phyloP scores from a whole-genome alignment of 2,113 vertebrate species.

The Ailuropoda melanoleuca region DNA sequence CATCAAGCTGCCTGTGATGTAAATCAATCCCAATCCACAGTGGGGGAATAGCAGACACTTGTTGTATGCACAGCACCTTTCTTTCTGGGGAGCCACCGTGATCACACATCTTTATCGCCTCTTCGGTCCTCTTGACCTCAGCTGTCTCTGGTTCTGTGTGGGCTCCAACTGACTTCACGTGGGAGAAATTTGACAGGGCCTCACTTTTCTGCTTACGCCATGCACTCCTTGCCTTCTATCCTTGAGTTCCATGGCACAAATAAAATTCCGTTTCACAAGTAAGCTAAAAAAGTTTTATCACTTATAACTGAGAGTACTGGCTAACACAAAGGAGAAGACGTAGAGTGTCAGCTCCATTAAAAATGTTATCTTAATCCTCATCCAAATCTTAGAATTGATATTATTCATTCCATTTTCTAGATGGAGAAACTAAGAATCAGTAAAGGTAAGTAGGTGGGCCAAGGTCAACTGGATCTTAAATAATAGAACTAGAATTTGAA shows the following conservation, averaged over 20 bases:
- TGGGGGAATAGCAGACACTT: neutral
- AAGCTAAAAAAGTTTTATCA: neutral
- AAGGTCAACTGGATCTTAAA: neutral
- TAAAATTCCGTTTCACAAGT: neutral
- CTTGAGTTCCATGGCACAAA: neutral
- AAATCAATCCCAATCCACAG: neutral
- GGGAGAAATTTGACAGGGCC: neutral
- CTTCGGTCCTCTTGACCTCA: neutral
- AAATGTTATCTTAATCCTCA: neutral
- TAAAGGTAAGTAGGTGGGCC: neutral
- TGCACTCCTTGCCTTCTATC: neutral
- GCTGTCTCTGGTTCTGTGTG: neutral
- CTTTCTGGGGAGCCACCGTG: neutral
- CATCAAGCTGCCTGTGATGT: neutral
- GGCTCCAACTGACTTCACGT: neutral
- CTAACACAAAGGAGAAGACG: neutral
- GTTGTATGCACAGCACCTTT: neutral
- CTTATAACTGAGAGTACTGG: neutral
- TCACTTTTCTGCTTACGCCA: neutral
- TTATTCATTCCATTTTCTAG: neutral
- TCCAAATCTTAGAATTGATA: neutral
- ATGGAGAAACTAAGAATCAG: neutral
- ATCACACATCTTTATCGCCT: neutral
- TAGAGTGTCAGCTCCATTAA: neutral
- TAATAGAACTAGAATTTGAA: neutral